phyloP scores from a whole-genome alignment of 1,140 invertebrate genomes.

The Pygmarrhopalites habei region DNA sequence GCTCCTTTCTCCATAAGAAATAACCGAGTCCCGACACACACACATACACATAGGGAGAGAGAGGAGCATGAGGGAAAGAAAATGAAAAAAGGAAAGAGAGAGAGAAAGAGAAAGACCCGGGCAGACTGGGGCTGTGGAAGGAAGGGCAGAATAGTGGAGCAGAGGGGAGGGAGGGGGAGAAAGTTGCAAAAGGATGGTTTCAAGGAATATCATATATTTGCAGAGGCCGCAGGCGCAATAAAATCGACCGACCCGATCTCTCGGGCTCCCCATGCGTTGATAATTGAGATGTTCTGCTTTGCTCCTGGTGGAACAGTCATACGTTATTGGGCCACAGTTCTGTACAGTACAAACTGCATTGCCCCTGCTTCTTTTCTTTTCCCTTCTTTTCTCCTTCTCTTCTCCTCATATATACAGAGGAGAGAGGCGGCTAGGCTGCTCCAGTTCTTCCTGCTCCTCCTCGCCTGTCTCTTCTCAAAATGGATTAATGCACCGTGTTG shows the following conservation, averaged over 20 bases:
- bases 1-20: no score
- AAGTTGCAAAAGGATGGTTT: background rate
- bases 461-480: background rate
- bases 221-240: constrained; percentile 24
- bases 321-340: constrained; percentile 3
- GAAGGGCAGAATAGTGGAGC: background rate
- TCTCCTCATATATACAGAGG: no score
- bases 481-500: background rate
- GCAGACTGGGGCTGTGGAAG: background rate
- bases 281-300: constrained; percentile 29
- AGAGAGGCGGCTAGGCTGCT: no score
- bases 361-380: no score
- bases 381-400: constrained; percentile 3
- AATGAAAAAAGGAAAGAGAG: no score
- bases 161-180: background rate
- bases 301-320: constrained; percentile 11
- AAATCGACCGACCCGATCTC: constrained; percentile 15
- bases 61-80: no score
- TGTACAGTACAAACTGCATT: no score
- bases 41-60: no score
- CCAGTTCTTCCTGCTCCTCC: no score
- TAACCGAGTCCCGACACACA: no score
- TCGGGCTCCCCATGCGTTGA: constrained; percentile 25
- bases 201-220: background rate
- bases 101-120: background rate